Conservation (phyloP, 2,888 invertebrate genomes). For the Hymenopus coronatus region DNA sequence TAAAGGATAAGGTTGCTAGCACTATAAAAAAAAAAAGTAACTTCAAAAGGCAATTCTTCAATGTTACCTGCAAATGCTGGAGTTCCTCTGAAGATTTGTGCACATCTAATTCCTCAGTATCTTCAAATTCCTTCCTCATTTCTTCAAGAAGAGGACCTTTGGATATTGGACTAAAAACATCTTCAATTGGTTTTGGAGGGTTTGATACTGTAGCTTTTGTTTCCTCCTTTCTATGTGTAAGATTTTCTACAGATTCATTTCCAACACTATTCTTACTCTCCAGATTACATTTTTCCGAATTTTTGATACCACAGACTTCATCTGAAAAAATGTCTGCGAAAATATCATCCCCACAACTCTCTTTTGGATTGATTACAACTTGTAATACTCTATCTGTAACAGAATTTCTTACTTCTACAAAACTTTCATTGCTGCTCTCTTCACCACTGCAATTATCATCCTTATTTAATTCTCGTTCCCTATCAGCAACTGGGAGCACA, state of each 20-base stretch:
- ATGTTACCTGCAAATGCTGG: conserved; percentile 10
- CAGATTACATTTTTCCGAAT: neutral
- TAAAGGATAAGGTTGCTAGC: too few relatives aligned
- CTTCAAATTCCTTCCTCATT: neutral
- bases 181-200: too few relatives aligned
- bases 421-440: conserved; percentile 6
- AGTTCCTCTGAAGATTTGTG: conserved; percentile 11
- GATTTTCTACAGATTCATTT: neutral
- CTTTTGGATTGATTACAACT: conserved; percentile 51
- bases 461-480: neutral
- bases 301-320: neutral
- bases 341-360: conserved; percentile 57
- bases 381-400: conserved; percentile 38
- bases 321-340: conserved; percentile 68
- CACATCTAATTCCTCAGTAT: neutral
- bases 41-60: neutral
- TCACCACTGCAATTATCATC: neutral
- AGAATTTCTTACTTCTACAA: conserved; percentile 14
- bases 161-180: neutral
- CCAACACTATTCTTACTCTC: neutral
- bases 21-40: neutral
- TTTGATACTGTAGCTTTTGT: neutral
- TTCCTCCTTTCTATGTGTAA: neutral
- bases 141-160: neutral
- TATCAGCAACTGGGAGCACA: neutral